Conservation (phyloP, 2,797 vertebrate species). For the Crenuchus spilurus region DNA sequence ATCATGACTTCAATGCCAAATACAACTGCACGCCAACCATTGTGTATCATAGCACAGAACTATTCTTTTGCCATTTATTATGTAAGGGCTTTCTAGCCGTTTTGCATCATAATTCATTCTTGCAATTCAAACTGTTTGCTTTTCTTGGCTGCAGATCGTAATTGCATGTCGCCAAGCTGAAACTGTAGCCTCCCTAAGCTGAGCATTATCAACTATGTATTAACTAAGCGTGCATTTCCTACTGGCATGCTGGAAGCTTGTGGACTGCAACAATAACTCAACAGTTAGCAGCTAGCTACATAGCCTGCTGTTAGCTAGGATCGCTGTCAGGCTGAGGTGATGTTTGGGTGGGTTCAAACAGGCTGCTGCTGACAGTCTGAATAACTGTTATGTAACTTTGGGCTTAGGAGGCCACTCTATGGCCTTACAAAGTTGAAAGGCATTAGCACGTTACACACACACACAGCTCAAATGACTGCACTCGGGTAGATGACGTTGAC, state of each 20-base stretch:
- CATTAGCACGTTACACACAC: constrained; percentile 26
- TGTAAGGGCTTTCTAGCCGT: not conserved
- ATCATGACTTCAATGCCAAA: constrained; percentile 7
- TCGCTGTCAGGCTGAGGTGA: constrained; percentile 13
- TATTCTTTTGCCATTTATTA: not conserved
- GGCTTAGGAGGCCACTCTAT: not conserved
- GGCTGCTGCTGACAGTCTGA: constrained; percentile 6
- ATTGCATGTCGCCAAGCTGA: not conserved
- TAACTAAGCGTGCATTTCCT: constrained; percentile 6
- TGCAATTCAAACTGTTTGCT: constrained; percentile 22
- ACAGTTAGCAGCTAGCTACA: not conserved
- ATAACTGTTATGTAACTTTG: constrained; percentile 23
- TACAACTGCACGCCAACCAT: too few species aligned
- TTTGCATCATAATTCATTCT: constrained; percentile 15
- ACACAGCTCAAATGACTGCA: constrained; percentile 20
- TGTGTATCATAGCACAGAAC: not conserved
- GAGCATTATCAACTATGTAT: not conserved
- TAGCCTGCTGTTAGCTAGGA: not conserved
- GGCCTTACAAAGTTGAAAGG: not conserved
- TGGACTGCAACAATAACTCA: too few species aligned
- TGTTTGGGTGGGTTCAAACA: not conserved
- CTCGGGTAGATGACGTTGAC: constrained; percentile 31
- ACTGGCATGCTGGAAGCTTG: constrained; percentile 1
- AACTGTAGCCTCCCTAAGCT: constrained; percentile 9
- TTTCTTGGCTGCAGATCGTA: constrained; percentile 6